Evolutionary conservation across 2,888 invertebrate genomes (phyloP).

Genomic region (Sceliomorpha sp.): DNA sequence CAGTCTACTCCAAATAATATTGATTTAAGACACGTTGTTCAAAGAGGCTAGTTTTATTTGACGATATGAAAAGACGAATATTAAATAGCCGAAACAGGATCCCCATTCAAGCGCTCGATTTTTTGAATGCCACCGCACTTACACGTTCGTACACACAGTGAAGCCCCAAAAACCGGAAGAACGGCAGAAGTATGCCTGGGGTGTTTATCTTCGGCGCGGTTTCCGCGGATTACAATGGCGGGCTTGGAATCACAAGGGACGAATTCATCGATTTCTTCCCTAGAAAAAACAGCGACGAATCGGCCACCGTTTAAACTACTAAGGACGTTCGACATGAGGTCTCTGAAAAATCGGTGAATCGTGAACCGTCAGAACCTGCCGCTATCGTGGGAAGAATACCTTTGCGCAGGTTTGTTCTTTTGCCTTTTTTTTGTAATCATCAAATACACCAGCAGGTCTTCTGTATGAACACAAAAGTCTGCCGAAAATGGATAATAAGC

Average conservation of each 20-base stretch:
- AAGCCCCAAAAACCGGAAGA: constrained; percentile 55
- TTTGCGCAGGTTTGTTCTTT: constrained; percentile 3
- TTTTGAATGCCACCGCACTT: constrained; percentile 42
- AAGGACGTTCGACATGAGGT: constrained; percentile 34
- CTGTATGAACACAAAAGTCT: no score
- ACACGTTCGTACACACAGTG: constrained; percentile 29
- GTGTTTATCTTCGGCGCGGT: constrained; percentile 51
- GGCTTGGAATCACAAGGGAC: constrained; percentile 43
- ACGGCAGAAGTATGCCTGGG: constrained; percentile 37
- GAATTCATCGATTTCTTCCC: constrained; percentile 41
- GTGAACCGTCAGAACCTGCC: constrained; percentile 52
- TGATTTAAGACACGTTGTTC: constrained; percentile 1
- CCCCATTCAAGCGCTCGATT: constrained; percentile 47
- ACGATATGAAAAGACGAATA: constrained; percentile 39
- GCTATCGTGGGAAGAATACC: constrained; percentile 56
- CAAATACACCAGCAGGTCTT: no score
- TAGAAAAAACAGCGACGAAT: constrained; percentile 47
- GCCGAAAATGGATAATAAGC: no score
- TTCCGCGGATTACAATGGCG: constrained; percentile 45
- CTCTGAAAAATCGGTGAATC: constrained; percentile 56
- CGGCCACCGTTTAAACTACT: constrained; percentile 14
- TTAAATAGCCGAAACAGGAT: constrained; percentile 46
- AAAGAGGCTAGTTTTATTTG: constrained; percentile 22
- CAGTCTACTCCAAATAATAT: constrained; percentile 1
- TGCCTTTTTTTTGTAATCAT: background rate